phyloP scores from a whole-genome alignment of 2,797 vertebrate genomes.

The Aphelocoma californica region DNA sequence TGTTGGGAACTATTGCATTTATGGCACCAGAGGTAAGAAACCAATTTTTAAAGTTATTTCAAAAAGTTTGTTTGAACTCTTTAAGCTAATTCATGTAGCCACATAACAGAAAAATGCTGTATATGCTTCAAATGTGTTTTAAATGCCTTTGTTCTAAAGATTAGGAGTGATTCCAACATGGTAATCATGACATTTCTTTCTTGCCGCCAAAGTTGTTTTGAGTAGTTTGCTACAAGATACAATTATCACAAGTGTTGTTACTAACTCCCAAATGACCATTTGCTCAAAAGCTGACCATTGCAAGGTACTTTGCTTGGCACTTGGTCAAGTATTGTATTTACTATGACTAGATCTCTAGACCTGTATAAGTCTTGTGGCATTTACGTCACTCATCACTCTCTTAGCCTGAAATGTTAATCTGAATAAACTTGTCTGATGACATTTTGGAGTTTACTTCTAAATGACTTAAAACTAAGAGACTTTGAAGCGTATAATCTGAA shows the following conservation, averaged over 20 bases:
- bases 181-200: background rate
- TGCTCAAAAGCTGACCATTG: background rate
- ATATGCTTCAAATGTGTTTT: background rate
- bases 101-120: background rate
- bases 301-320: background rate
- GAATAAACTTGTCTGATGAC: background rate
- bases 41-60: background rate
- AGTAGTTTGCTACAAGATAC: background rate
- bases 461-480: background rate
- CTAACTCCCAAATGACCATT: background rate
- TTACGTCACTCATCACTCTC: background rate
- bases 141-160: background rate
- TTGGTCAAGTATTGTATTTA: background rate
- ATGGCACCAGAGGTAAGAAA: slow-evolving; percentile 89
- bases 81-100: background rate
- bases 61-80: background rate
- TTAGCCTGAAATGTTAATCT: background rate
- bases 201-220: background rate
- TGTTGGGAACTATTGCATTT: slow-evolving; percentile 90
- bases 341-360: background rate
- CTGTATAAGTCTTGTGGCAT: background rate
- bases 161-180: background rate
- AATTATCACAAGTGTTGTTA: background rate
- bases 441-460: background rate
- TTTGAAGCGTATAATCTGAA: background rate